Evolutionary conservation across 2,113 vertebrate species (phyloP).

Genomic region (Brachyhypopomus gauderio): DNA sequence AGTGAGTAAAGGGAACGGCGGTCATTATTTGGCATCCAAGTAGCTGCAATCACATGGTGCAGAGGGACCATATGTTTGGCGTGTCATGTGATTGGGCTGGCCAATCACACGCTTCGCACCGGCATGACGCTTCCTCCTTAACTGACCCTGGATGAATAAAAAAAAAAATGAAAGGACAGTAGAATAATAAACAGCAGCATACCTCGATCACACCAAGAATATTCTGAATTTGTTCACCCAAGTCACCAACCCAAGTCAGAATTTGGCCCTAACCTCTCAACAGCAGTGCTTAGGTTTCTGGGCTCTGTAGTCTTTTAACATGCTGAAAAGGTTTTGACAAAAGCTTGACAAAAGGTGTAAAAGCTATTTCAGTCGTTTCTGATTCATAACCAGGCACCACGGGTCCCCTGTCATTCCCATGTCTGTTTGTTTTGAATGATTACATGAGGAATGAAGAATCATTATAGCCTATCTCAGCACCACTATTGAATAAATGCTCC

Average conservation of each 20-base stretch:
- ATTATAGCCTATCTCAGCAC: background rate
- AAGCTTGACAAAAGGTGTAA: conserved; percentile 66
- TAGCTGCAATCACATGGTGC: no score
- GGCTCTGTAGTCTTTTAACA: conserved; percentile 63
- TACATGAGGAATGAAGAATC: background rate
- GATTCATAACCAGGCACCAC: background rate
- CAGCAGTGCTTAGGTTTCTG: conserved; percentile 63
- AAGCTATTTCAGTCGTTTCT: background rate
- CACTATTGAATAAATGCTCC: background rate
- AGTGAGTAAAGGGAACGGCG: no score
- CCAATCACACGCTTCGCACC: no score
- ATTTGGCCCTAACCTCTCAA: conserved; percentile 43
- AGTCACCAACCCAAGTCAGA: conserved; percentile 19
- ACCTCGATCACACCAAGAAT: background rate
- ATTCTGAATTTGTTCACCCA: background rate
- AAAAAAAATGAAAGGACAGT: background rate
- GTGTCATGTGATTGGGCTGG: no score
- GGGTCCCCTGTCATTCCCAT: no score
- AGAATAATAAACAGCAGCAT: background rate
- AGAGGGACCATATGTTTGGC: no score
- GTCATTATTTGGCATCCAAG: no score
- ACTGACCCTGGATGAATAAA: background rate
- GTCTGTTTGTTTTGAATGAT: background rate
- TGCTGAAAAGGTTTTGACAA: conserved; percentile 88
- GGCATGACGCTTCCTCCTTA: background rate